Conservation (phyloP, 2,113 vertebrate species). For the Mastomys coucha region DNA sequence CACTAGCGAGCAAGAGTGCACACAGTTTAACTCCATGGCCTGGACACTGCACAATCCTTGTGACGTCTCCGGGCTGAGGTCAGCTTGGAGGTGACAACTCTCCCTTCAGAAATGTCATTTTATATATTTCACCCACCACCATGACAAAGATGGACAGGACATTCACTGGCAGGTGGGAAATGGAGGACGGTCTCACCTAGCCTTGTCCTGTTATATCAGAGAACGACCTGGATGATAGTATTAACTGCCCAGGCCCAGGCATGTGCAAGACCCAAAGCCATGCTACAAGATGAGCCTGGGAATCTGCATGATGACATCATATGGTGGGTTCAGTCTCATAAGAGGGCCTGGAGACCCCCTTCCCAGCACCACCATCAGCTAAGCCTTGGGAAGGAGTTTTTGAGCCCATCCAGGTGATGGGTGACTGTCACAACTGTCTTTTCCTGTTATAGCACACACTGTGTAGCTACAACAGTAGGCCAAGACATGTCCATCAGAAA, state of each 20-base stretch:
- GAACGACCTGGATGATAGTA: too few species aligned
- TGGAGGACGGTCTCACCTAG: background rate
- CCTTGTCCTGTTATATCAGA: background rate
- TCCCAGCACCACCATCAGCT: accelerated
- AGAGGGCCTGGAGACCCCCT: background rate
- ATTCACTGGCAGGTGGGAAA: background rate
- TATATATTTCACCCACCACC: background rate
- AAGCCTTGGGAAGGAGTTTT: background rate
- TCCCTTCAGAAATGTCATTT: background rate
- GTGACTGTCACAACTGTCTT: background rate
- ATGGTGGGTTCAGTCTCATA: accelerated
- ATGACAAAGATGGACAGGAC: background rate
- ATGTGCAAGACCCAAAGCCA: background rate
- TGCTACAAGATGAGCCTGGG: background rate
- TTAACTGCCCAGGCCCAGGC: background rate
- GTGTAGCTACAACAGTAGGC: background rate
- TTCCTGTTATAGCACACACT: too few species aligned
- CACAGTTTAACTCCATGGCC: background rate
- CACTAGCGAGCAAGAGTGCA: background rate
- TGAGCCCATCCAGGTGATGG: background rate
- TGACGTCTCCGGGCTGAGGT: accelerated
- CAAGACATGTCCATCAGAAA: background rate
- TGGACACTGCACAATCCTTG: accelerated
- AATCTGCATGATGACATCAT: background rate
- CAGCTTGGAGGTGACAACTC: background rate